Evolutionary conservation across 2,888 invertebrate genomes (phyloP), one percentile per base, ranked within the genome.

Genomic region (Glaucopsyche alexis): DNA sequence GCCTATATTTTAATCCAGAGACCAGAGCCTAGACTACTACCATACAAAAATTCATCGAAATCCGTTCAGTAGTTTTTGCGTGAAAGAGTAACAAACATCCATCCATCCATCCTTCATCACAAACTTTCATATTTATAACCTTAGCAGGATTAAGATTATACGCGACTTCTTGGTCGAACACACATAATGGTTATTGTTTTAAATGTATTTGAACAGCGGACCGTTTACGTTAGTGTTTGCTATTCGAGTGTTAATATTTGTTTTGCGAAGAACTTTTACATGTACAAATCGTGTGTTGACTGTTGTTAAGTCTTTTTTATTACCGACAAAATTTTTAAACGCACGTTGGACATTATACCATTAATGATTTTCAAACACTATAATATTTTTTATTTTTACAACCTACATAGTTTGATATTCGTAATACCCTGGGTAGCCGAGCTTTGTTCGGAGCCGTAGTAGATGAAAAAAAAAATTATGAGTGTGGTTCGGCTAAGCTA

Each of bases 291-390:
- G 19, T 47, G 13, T 47, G 47, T 13, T 47, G 67, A 40, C 40
- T 38, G 67, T 67, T 40, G n/a, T n/a, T n/a, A n/a, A 64, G 66
- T 67, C 66, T 67, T 67, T 67, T 66, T 45, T 66, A 66, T 47
- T 67, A 16, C 42, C 8, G 2, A 8, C 66, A 40, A 38, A 8
- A n/a, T 42, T 19, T 55, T n/a, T n/a, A n/a, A 16, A 55, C 55
- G 7, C 42, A 7, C 42, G 42, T 9, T 55, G 55, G 55, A 55
- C 55, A 55, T 55, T 55, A n/a, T n/a, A 55, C 55, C 55, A 55
- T 19, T 55, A 9, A 19, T 55, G 55, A 11, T 55, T 55, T 55
- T 55, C 19, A 55, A 55, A 19, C 19, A 55, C 11, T 9, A 19
- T 55, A 55, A 19, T 55, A 19, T 55, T 55, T 55, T 16, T n/a